Conservation (phyloP, 2,888 invertebrate genomes). For the Smittia sp. region DNA sequence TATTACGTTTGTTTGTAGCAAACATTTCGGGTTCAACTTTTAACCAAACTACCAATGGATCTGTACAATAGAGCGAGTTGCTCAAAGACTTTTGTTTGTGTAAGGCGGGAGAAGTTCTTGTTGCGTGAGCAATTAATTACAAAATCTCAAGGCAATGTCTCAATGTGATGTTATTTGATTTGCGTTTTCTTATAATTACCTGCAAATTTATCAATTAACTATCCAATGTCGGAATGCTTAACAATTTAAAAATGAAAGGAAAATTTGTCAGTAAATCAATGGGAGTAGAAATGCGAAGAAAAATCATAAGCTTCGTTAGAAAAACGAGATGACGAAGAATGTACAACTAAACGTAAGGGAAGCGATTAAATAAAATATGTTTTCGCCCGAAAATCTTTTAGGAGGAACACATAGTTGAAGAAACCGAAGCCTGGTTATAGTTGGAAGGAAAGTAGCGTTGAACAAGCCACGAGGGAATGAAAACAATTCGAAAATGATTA, state of each 20-base stretch:
- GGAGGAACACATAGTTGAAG: background rate
- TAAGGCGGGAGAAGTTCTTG: no score
- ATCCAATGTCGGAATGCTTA: no score
- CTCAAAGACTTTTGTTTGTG: no score
- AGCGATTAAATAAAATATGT: constrained; percentile 27
- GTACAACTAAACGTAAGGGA: background rate
- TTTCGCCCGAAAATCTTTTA: constrained; percentile 18
- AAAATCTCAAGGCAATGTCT: no score
- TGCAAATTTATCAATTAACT: no score
- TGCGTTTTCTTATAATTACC: no score
- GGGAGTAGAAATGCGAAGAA: background rate
- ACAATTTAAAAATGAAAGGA: no score
- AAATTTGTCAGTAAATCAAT: background rate
- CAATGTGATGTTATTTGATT: no score
- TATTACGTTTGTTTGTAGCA: constrained; percentile 22
- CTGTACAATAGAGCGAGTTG: no score
- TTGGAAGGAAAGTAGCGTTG: background rate
- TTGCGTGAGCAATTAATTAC: no score
- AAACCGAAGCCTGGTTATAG: background rate
- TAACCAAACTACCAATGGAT: no score
- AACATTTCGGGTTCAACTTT: constrained; percentile 10
- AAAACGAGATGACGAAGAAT: background rate
- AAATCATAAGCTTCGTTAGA: background rate
- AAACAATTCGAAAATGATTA: constrained; percentile 41
- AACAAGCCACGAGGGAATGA: background rate